These are phyloP conservation scores for Pipra filicauda DNA, from an alignment of 2,113 vertebrate species.

Conservation along the genomic window DNA sequence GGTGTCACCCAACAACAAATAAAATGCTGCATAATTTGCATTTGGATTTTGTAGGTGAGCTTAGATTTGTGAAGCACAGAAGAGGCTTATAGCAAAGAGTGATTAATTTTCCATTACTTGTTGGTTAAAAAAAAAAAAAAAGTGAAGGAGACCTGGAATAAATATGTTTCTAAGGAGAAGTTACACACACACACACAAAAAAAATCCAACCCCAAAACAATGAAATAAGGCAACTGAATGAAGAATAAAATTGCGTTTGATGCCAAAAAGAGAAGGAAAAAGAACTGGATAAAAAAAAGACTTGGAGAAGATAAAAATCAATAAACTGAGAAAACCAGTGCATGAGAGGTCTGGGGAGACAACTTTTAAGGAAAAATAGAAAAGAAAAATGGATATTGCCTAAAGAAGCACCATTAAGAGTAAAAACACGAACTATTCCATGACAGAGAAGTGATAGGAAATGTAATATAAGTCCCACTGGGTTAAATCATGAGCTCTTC, in stretches of 20 bases:
- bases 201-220: not conserved
- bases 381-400: not conserved
- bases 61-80: not conserved
- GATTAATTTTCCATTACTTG: not conserved
- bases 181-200: not conserved
- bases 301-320: not conserved
- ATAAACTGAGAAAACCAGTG: not conserved
- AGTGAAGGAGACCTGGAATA: not conserved
- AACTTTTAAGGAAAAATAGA: not conserved
- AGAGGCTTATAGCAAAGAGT: not conserved
- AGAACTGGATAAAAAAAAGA: not conserved
- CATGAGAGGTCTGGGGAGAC: not conserved
- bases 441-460: not conserved
- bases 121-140: not conserved
- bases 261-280: not conserved
- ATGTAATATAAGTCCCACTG: not conserved
- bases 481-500: not conserved
- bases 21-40: not conserved
- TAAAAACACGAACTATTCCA: not conserved
- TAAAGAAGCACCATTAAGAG: not conserved
- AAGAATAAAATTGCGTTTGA: not conserved
- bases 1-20: not conserved
- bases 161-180: not conserved
- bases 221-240: not conserved
- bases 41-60: not conserved